Evolutionary conservation across 2,797 vertebrate species (phyloP).

Genomic region (Poeciliopsis gracilis): DNA sequence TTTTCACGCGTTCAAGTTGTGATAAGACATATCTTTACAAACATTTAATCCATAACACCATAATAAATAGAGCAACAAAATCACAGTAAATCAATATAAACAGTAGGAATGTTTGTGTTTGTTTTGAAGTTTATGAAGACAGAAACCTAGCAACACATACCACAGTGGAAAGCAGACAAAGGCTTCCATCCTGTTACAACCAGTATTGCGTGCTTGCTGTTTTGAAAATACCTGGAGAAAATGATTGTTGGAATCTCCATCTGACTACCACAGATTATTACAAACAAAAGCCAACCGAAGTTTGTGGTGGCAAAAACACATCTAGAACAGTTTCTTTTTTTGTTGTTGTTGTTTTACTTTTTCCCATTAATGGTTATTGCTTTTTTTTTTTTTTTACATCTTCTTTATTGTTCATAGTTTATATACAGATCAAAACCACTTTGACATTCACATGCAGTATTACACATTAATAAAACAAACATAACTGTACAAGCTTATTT

Average conservation of each 20-base stretch:
- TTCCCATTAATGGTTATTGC: not conserved
- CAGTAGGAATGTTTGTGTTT: not conserved
- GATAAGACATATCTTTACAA: not conserved
- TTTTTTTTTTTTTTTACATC: not conserved
- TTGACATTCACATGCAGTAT: not conserved
- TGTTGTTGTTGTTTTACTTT: not conserved
- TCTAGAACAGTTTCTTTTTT: not conserved
- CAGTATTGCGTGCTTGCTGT: not conserved
- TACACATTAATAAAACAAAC: not conserved
- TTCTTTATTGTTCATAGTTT: not conserved
- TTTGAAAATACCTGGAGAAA: not conserved
- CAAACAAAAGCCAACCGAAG: not conserved
- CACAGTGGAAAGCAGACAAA: not conserved
- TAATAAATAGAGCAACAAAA: not conserved
- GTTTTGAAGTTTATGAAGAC: not conserved
- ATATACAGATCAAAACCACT: not conserved
- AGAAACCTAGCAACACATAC: constrained; percentile 5
- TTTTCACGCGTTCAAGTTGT: not conserved
- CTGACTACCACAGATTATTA: not conserved
- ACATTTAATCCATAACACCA: not conserved
- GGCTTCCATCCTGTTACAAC: not conserved
- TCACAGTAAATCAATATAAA: not conserved
- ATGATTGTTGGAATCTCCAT: not conserved
- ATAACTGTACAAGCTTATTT: not conserved
- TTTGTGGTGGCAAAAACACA: not conserved